Evolutionary conservation across 2,113 vertebrate genomes (phyloP).

Genomic region (Antidorcas marsupialis): DNA sequence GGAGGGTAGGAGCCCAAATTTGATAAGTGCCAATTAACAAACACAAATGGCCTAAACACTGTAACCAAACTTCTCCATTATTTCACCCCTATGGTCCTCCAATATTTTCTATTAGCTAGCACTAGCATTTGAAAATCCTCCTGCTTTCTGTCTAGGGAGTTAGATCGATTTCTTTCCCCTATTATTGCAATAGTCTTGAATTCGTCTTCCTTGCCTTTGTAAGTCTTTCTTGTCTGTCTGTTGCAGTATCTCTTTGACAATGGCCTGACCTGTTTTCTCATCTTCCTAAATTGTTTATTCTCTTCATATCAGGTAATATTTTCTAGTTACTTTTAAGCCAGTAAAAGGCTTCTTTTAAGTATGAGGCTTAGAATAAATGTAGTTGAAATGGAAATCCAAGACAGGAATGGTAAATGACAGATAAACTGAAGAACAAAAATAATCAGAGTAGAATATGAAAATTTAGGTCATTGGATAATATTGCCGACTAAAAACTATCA

Average conservation of each 20-base stretch:
- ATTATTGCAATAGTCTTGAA: neutral
- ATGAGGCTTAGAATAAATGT: slow-evolving; percentile 3
- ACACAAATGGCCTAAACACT: neutral
- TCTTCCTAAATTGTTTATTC: neutral
- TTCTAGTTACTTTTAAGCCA: slow-evolving; percentile 9
- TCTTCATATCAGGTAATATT: neutral
- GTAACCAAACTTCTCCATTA: neutral
- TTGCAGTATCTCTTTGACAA: neutral
- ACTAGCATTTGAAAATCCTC: neutral
- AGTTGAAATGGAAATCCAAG: neutral
- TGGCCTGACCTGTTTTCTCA: neutral
- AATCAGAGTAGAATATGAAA: neutral
- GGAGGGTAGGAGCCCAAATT: neutral
- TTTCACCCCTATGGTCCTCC: neutral
- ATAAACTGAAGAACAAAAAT: neutral
- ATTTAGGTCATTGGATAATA: neutral
- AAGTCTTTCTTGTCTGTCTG: neutral
- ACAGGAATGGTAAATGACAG: neutral
- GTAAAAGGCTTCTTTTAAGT: neutral
- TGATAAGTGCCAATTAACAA: neutral
- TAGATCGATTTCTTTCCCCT: neutral
- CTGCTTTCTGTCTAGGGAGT: neutral
- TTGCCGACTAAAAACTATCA: neutral
- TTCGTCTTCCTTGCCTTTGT: neutral
- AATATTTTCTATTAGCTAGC: neutral